A percentile compares a stretch with the other conserved stretches of the same genome.
Evolutionary conservation across 2,888 invertebrate species (phyloP).

Genomic region (Geotrupes spiniger): DNA sequence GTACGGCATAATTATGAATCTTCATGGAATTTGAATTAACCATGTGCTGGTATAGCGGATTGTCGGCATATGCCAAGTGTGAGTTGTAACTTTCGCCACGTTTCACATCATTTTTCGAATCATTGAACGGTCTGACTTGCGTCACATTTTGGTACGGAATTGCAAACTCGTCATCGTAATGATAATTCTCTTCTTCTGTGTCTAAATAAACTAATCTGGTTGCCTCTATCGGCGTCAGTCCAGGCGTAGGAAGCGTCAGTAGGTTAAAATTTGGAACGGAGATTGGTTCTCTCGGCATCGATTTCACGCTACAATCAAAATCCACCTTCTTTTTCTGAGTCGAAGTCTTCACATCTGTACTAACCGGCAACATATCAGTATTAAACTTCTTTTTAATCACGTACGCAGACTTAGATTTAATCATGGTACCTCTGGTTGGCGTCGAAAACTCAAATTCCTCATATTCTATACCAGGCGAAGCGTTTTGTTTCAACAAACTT

Average conservation of each 20-base stretch:
- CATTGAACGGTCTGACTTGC: slow-evolving; percentile 35
- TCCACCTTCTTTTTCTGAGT: slow-evolving; percentile 41
- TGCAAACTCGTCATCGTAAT: slow-evolving; percentile 33
- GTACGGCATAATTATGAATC: slow-evolving; percentile 55
- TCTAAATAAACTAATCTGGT: slow-evolving; percentile 68
- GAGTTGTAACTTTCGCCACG: slow-evolving; percentile 57
- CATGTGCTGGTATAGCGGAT: slow-evolving; percentile 55
- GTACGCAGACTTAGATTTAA: slow-evolving; percentile 60
- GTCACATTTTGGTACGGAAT: slow-evolving; percentile 30
- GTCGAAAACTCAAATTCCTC: slow-evolving; percentile 41
- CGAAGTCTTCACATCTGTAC: slow-evolving; percentile 32
- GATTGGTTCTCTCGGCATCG: slow-evolving; percentile 64
- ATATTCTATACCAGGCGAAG: slow-evolving; percentile 35
- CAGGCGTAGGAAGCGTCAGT: slow-evolving; percentile 62
- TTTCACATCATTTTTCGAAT: slow-evolving; percentile 54
- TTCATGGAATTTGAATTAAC: slow-evolving; percentile 59
- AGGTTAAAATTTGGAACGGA: slow-evolving; percentile 72
- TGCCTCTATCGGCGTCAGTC: slow-evolving; percentile 65
- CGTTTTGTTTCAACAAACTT: slow-evolving; percentile 51
- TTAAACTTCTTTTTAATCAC: slow-evolving; percentile 54
- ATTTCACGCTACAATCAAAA: slow-evolving; percentile 43
- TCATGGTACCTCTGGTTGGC: slow-evolving; percentile 47
- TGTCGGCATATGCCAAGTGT: slow-evolving; percentile 52
- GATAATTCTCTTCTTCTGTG: slow-evolving; percentile 60
- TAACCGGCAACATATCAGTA: slow-evolving; percentile 42